These are phyloP conservation scores for Lithophane socia DNA, from an alignment of 2,888 invertebrate genomes.

Conservation along the genomic window DNA sequence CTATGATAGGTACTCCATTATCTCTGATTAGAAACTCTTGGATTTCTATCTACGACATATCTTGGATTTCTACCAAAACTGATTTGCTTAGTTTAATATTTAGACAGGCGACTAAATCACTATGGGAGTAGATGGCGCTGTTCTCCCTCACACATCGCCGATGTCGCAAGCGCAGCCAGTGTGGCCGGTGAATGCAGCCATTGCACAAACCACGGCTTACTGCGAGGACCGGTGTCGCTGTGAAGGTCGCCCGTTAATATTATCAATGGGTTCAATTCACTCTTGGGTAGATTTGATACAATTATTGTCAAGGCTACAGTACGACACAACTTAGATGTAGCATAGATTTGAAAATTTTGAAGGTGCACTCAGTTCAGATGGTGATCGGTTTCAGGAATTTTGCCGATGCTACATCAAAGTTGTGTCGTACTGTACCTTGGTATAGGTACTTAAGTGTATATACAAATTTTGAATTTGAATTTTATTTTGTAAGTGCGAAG, in stretches of 20 bases:
- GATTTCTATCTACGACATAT: not conserved
- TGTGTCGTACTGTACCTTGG: too few species aligned
- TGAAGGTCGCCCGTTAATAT: constrained; percentile 52
- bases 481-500: not conserved
- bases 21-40: not conserved
- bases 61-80: too few species aligned
- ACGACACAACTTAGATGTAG: too few species aligned
- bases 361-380: too few species aligned
- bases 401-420: too few species aligned
- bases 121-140: constrained; percentile 54
- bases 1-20: not conserved
- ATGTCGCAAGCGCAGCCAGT: constrained; percentile 66
- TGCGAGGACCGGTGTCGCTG: constrained; percentile 42
- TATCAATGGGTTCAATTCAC: constrained; percentile 48
- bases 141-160: constrained; percentile 60
- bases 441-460: too few species aligned
- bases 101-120: constrained; percentile 29
- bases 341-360: too few species aligned
- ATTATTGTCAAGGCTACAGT: constrained; percentile 20
- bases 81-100: not conserved
- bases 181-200: constrained; percentile 81
- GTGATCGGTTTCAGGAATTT: too few species aligned
- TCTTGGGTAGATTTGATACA: constrained; percentile 38
- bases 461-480: too few species aligned
- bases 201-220: constrained; percentile 77